Conservation (phyloP, 2,113 vertebrate species). For the Agapornis roseicollis region DNA sequence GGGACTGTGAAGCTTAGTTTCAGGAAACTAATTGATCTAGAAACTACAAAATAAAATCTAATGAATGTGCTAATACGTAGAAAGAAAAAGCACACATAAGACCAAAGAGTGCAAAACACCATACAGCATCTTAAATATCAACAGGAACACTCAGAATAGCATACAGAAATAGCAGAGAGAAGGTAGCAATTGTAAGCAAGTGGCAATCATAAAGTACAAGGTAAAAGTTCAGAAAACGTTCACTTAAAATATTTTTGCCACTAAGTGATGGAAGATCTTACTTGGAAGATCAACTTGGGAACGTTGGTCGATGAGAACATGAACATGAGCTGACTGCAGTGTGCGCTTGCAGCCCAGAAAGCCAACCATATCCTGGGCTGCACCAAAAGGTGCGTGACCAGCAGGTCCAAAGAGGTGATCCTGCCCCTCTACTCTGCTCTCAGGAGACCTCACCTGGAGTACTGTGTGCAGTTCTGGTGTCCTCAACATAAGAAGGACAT, state of each 20-base stretch:
- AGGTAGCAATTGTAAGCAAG: not conserved
- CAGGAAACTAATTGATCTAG: not conserved
- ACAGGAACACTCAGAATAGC: not conserved
- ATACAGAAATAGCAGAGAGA: not conserved
- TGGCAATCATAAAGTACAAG: not conserved
- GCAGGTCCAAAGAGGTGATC: too few relatives aligned
- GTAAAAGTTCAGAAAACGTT: not conserved
- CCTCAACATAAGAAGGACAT: too few relatives aligned
- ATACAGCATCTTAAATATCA: not conserved
- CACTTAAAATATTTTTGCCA: not conserved
- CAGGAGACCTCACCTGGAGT: too few relatives aligned
- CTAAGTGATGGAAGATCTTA: not conserved
- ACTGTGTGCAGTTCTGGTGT: too few relatives aligned
- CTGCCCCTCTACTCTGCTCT: too few relatives aligned
- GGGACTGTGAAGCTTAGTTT: not conserved
- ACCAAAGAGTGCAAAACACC: not conserved
- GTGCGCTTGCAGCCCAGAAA: too few relatives aligned
- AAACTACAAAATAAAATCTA: not conserved
- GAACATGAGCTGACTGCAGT: too few relatives aligned
- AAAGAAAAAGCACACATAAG: not conserved
- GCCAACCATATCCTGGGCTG: too few relatives aligned
- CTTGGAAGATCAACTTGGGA: too few relatives aligned
- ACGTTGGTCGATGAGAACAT: too few relatives aligned
- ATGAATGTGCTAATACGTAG: not conserved
- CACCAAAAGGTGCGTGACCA: too few relatives aligned